Conservation (phyloP, 2,888 invertebrate genomes). For the Aspidiotus rigidus region DNA sequence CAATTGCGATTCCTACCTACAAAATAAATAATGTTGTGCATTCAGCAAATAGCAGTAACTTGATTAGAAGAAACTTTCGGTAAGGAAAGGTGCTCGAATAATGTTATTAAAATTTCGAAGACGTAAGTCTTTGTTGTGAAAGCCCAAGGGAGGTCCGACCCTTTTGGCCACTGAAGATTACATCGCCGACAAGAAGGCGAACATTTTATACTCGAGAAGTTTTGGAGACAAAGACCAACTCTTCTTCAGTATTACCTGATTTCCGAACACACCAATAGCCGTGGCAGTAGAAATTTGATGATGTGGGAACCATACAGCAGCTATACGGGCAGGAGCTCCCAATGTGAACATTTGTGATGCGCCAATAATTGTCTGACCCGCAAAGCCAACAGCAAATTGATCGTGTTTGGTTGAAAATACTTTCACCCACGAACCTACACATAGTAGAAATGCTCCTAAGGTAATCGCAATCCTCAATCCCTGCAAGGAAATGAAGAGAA, state of each 20-base stretch:
- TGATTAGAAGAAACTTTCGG: too few relatives aligned
- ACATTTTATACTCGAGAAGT: too few relatives aligned
- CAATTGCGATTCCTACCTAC: conserved; percentile 60
- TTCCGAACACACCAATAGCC: conserved; percentile 95
- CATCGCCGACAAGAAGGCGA: too few relatives aligned
- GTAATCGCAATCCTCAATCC: conserved; percentile 73
- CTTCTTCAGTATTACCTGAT: conserved; percentile 62
- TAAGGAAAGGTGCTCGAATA: too few relatives aligned
- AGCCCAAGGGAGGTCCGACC: too few relatives aligned
- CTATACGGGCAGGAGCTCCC: conserved; percentile 82
- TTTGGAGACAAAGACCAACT: too few relatives aligned
- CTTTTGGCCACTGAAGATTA: too few relatives aligned
- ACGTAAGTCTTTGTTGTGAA: too few relatives aligned
- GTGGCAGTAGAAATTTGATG: conserved; percentile 94
- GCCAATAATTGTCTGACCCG: conserved; percentile 79
- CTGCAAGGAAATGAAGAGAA: conserved; percentile 46
- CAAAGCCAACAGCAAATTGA: conserved; percentile 77
- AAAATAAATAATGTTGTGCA: conserved; percentile 7
- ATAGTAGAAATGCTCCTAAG: conserved; percentile 76
- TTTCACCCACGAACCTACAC: conserved; percentile 83
- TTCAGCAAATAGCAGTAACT: too few relatives aligned
- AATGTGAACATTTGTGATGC: conserved; percentile 86
- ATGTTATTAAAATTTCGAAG: too few relatives aligned
- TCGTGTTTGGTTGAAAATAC: conserved; percentile 76
- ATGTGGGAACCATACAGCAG: conserved; percentile 96